Evolutionary conservation across 2,888 invertebrate species (phyloP).

Genomic region (Deroplatys truncata): DNA sequence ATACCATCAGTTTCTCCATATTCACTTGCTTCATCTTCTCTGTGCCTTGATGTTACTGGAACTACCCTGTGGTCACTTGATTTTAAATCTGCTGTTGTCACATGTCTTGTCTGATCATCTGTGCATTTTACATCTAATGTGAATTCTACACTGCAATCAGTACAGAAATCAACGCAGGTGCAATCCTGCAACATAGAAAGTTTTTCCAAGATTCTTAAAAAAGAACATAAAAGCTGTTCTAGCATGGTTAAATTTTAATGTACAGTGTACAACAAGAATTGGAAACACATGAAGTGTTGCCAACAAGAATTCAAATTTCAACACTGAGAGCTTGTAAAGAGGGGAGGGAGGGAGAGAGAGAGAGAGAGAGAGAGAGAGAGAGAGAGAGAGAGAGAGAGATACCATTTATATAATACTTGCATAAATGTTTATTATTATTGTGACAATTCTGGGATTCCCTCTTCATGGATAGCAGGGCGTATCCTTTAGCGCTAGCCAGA

Average conservation of each 20-base stretch:
- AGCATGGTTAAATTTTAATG: neutral
- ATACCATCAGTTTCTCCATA: conserved; percentile 91
- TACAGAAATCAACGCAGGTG: conserved; percentile 94
- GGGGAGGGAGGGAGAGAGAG: no score
- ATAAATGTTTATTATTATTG: no score
- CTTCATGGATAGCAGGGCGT: no score
- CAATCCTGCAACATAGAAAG: conserved; percentile 66
- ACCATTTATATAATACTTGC: no score
- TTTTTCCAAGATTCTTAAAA: neutral
- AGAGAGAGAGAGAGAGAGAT: no score
- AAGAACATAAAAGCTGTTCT: no score
- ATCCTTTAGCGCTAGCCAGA: no score
- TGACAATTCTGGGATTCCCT: no score
- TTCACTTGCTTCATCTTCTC: conserved; percentile 88
- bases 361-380: no score
- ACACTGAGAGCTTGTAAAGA: no score
- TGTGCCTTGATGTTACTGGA: conserved; percentile 87
- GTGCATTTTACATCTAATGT: conserved; percentile 92
- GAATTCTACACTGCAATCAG: conserved; percentile 96
- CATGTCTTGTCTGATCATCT: conserved; percentile 91
- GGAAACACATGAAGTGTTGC: neutral
- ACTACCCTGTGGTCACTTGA: conserved; percentile 87
- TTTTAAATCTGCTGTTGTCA: conserved; percentile 94
- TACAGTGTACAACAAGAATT: neutral
- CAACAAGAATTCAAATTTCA: no score